Evolutionary conservation across 2,797 vertebrate species (phyloP), one percentile per base, ranked within the genome.

Genomic region (Zenarchopterus dispar): DNA sequence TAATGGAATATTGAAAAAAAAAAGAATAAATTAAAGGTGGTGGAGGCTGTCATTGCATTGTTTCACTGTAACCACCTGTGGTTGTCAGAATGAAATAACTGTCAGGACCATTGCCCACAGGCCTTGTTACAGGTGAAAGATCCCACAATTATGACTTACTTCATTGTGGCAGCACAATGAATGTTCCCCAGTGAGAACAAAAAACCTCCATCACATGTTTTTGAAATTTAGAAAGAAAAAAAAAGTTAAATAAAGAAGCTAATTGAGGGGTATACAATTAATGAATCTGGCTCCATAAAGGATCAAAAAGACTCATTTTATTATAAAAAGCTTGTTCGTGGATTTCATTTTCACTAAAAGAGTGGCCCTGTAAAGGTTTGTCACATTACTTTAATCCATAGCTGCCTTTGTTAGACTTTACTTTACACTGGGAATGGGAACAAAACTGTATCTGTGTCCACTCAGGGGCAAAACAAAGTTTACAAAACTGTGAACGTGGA

Each of bases 21-120:
- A 47, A 26, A 51, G 78, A 70, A 70, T 77, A 80, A 77, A 80
- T 84, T 46, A 62, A 58, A 56, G 55, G 33, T 21, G 62, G 57
- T 17, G 59, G 68, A 53, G 23, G 49, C 7, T 75, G 76, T 82
- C 79, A 28, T 36, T 36, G 9, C 33, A 36, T 36, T 10, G 1
- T 65, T 67, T 61, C 53, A 16, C 50, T 17, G 43, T 67, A 62
- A 67, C 68, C 65, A 56, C 84, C 83, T 62, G 81, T 21, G 65
- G 77, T n/a, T 47, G 64, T 18, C 52, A 73, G 69, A 63, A 81
- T 75, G 58, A 81, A 83, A 19, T 58, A 68, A 53, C 52, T 74
- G 82, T 82, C 65, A 69, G 36, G 70, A 18, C 43, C 24, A 6
- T 15, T 39, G 76, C 56, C 57, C 47, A 5, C 60, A 44, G 49